phyloP scores from a whole-genome alignment of 2,888 invertebrate species.

The Melieria crassipennis region DNA sequence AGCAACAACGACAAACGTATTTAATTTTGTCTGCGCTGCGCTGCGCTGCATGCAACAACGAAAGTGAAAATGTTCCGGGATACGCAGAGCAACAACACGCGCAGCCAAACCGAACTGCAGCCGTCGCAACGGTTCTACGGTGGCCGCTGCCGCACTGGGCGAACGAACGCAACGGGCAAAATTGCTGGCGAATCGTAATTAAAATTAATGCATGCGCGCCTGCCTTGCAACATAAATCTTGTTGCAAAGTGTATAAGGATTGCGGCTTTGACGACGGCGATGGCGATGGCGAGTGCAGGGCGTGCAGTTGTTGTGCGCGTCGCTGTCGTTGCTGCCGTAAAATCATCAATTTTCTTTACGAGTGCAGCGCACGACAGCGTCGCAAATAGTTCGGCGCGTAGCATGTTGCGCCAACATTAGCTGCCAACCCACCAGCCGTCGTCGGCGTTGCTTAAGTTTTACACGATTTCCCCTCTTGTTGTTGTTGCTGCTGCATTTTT shows the following conservation, averaged over 20 bases:
- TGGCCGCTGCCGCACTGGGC: not conserved
- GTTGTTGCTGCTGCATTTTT: constrained; percentile 2
- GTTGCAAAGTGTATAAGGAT: constrained; percentile 40
- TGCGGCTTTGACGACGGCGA: constrained; percentile 7
- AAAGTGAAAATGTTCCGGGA: constrained; percentile 32
- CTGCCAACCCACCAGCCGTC: not conserved
- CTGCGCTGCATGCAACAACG: constrained; percentile 4
- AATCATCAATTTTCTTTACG: constrained; percentile 24
- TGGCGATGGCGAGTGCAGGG: constrained; percentile 18
- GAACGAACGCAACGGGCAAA: not conserved
- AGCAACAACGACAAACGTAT: too few relatives aligned
- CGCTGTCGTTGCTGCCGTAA: constrained; percentile 21
- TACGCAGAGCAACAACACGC: not conserved
- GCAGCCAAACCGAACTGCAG: too few relatives aligned
- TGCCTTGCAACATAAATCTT: constrained; percentile 57
- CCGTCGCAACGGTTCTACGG: not conserved
- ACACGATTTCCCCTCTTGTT: not conserved
- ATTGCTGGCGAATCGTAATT: constrained; percentile 44
- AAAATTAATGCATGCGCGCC: constrained; percentile 48
- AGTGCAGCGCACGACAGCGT: not conserved
- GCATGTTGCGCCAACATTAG: not conserved
- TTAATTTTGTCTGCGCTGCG: too few relatives aligned
- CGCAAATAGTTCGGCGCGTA: not conserved
- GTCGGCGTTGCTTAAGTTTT: constrained; percentile 16
- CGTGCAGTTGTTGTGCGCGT: constrained; percentile 22